Conservation (phyloP, 2,797 vertebrate species). For the Bovichtus diacanthus region DNA sequence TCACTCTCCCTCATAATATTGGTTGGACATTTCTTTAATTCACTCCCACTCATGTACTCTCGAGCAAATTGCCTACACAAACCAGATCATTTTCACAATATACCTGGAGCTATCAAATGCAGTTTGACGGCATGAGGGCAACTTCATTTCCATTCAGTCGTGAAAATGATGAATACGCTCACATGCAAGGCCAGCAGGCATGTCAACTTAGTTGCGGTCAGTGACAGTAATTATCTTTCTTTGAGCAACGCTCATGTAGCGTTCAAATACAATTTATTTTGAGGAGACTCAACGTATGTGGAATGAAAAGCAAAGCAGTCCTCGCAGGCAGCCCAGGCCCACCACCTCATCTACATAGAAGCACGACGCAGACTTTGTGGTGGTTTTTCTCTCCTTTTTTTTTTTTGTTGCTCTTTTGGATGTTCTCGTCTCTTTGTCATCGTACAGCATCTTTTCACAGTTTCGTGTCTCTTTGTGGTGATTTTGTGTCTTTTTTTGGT, state of each 20-base stretch:
- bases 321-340: background rate
- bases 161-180: conserved; percentile 26
- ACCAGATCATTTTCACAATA: conserved; percentile 81
- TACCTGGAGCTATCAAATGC: conserved; percentile 66
- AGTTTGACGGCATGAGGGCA: conserved; percentile 51
- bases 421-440: too few relatives aligned
- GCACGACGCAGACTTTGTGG: too few relatives aligned
- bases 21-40: conserved; percentile 86
- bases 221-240: conserved; percentile 56
- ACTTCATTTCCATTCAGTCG: conserved; percentile 65
- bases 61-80: conserved; percentile 81
- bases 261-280: conserved; percentile 26
- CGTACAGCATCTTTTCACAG: too few relatives aligned
- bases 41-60: conserved; percentile 84
- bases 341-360: too few relatives aligned
- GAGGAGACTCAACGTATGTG: background rate
- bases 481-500: too few relatives aligned
- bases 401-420: too few relatives aligned
- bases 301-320: background rate
- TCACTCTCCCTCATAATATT: conserved; percentile 68
- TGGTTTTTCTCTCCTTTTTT: too few relatives aligned
- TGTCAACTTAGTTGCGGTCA: conserved; percentile 40
- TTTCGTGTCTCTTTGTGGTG: too few relatives aligned
- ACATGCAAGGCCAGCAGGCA: conserved; percentile 38
- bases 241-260: conserved; percentile 38